Percentiles rank a stretch among this genome's conserved stretches.
phyloP scores from a whole-genome alignment of 2,888 invertebrate species.

The Orthonychiurus folsomi region DNA sequence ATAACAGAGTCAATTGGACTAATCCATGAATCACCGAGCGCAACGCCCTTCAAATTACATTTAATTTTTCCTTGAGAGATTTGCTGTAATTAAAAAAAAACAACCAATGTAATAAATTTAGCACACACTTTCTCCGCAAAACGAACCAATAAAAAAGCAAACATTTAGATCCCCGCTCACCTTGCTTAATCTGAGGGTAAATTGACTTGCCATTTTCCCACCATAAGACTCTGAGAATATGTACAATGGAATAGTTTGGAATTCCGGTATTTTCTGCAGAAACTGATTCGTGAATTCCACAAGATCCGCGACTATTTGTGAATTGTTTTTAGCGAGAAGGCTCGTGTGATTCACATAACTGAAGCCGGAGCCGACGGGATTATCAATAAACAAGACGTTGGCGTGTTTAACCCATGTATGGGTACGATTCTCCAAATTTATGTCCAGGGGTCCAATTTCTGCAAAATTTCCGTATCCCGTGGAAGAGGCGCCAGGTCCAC shows the following conservation, averaged over 20 bases:
- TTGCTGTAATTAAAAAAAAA: too few relatives aligned
- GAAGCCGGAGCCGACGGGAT: slow-evolving; percentile 80
- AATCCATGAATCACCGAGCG: slow-evolving; percentile 83
- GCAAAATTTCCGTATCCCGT: slow-evolving; percentile 80
- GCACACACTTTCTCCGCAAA: background rate
- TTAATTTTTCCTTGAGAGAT: slow-evolving; percentile 49
- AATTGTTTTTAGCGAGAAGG: slow-evolving; percentile 52
- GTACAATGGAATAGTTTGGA: slow-evolving; percentile 64
- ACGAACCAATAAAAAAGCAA: background rate
- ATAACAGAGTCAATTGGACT: slow-evolving; percentile 74
- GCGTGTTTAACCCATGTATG: slow-evolving; percentile 60
- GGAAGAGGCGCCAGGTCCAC: slow-evolving; percentile 73
- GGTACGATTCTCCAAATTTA: slow-evolving; percentile 58
- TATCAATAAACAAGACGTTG: slow-evolving; percentile 64
- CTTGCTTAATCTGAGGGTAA: slow-evolving; percentile 52
- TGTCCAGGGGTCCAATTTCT: slow-evolving; percentile 67
- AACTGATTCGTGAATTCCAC: slow-evolving; percentile 62
- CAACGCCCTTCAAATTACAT: slow-evolving; percentile 67
- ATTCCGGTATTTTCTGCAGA: slow-evolving; percentile 58
- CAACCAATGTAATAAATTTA: background rate
- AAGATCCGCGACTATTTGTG: slow-evolving; percentile 65
- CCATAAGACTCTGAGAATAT: slow-evolving; percentile 86
- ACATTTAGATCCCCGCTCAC: slow-evolving; percentile 43
- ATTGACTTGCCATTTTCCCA: slow-evolving; percentile 84
- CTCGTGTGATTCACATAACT: slow-evolving; percentile 60